phyloP scores from a whole-genome alignment of 2,797 vertebrate species.

The Tamandua tetradactyla region DNA sequence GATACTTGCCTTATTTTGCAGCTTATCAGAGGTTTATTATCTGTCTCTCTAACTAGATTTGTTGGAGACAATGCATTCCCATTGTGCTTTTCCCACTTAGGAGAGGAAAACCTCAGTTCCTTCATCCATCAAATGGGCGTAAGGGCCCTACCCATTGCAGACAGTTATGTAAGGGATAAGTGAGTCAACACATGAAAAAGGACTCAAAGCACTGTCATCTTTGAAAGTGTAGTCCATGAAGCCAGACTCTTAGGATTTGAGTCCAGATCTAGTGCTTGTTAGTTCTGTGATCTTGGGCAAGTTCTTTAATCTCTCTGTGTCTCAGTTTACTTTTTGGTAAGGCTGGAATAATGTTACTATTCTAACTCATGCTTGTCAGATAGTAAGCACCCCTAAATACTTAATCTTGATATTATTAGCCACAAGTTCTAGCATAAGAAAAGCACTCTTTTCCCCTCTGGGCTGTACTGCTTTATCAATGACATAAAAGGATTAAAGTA shows the following conservation, averaged over 20 bases:
- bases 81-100: not conserved
- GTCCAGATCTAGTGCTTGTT: not conserved
- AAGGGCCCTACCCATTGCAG: not conserved
- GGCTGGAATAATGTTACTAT: not conserved
- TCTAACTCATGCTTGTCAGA: not conserved
- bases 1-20: not conserved
- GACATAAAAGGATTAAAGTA: not conserved
- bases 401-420: not conserved
- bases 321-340: not conserved
- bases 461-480: not conserved
- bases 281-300: not conserved
- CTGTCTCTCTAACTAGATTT: not conserved
- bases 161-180: not conserved
- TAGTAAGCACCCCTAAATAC: not conserved
- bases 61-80: not conserved
- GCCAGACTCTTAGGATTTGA: not conserved
- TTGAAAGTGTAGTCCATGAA: not conserved
- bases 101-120: not conserved
- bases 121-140: not conserved
- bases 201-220: not conserved
- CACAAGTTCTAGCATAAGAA: not conserved
- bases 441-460: not conserved
- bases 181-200: rapidly evolving
- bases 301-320: not conserved
- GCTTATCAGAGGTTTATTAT: not conserved